Evolutionary conservation across 1,140 invertebrate species (phyloP), one percentile per base, ranked within the genome.

Genomic region (Anagrus nilaparvatae): DNA sequence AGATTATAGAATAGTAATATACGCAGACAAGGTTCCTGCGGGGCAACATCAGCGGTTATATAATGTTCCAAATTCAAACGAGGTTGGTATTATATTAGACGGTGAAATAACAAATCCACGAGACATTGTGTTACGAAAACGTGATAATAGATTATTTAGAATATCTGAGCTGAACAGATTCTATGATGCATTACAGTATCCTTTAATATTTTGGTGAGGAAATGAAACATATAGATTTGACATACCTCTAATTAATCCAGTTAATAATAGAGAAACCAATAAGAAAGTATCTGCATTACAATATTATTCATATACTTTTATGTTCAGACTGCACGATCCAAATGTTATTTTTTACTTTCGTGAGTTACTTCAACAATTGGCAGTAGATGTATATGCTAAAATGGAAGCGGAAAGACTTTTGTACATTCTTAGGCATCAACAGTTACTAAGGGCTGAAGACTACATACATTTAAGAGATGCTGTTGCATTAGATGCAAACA

Each of bases 361-460:
- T 24, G 40, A 50, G 30, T 36, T 60, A 3, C 45, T 40, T 16
- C 54, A 63, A 34, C 54, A 71, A 44, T 69, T 55, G 55, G 39
- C 64, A 12, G 64, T 71, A 2, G 64, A 74, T 52, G 65, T 70
- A 55, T 71, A 66, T 53, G 61, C 58, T 4, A 73, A 72, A 61
- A 61, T 73, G 33, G 67, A 71, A 59, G 63, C 45, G 27, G 61
- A 67, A 52, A 47, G 65, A 33, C 48, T 67, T 8, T 41, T 48
- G 23, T 71, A 50, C 44, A 61, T 70, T 17, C 28, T 55, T 41
- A 49, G 53, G 6, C 65, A 73, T 55, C 69, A 76, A 55, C 52
- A 38, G n/a, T 58, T 67, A 48, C 48, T 74, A n/a, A 51, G 67
- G 38, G 53, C 52, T 16, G 67, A 73, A 48, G 47, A 61, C 16